Evolutionary conservation across 2,797 vertebrate species (phyloP), one percentile per base, ranked within the genome.

Genomic region (Onychomys leucogaster): DNA sequence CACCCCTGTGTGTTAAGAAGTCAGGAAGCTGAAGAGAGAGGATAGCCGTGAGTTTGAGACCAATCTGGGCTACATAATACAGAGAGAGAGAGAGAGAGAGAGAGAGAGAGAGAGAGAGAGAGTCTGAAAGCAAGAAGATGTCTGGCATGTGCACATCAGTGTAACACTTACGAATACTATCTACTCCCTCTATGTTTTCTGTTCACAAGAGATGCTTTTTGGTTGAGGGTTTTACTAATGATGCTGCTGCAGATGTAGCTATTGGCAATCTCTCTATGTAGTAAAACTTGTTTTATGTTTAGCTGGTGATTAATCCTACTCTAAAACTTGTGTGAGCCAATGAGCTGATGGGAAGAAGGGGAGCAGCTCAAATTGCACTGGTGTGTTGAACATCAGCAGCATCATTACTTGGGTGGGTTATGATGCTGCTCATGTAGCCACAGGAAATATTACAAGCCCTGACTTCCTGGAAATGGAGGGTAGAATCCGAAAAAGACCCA

Each of bases 261-360:
- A 43, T 83, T 94, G 80, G 75, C 89, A 96, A 77, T 65, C 23
- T 25, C 46, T 82, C 1, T 63, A 6, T 6, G 17, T 71, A 71
- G 78, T 94, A 57, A 95, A 96, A 75, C 29, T 78, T 59, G 29
- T 41, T 89, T 91, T 91, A 90, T 61, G 32, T n/a, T 67, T 34
- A 41, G 41, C 27, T 84, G 73, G 8, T 27, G 21, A 82, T 73
- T 93, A 76, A 37, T 63, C 43, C 17, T 65, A n/a, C 78, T 61
- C 55, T 73, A 49, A 80, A 78, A 29, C 52, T 34, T 29, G 5
- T 52, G n/a, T 43, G 46, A 87, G 55, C 55, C 41, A 17, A 19
- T 27, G 59, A 93, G 55, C 93, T 89, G 91, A 41, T 52, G n/a
- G 57, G 83, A 83, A n/a, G 82, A 27, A n/a, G 17, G 52, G 21